Conservation (phyloP, 2,113 vertebrate genomes). For the Macrotis lagotis region DNA sequence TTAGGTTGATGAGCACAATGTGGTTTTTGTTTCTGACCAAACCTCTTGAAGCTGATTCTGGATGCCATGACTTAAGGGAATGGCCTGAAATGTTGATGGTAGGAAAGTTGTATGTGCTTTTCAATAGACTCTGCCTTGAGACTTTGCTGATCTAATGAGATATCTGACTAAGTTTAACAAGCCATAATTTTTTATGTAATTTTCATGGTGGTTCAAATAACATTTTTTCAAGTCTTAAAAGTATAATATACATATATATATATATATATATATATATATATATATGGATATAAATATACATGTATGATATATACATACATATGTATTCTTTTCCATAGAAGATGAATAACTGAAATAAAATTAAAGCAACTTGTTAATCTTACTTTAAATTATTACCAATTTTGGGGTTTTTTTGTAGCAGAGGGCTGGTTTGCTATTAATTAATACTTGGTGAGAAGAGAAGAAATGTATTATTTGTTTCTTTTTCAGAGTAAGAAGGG, state of each 20-base stretch:
- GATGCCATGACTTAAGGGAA: background rate
- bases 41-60: background rate
- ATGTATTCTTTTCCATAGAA: background rate
- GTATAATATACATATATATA: background rate
- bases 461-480: background rate
- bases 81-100: background rate
- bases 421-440: background rate
- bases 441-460: constrained; percentile 20
- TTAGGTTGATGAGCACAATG: background rate
- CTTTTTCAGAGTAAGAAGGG: constrained; percentile 38
- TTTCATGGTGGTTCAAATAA: background rate
- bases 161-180: background rate
- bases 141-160: background rate
- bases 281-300: background rate
- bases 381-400: background rate
- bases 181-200: background rate
- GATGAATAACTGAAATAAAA: background rate
- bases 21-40: background rate
- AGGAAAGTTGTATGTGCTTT: background rate
- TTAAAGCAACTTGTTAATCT: background rate
- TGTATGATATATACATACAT: too few relatives aligned
- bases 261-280: background rate
- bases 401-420: background rate
- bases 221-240: background rate
- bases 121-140: background rate